Base-by-base conservation (phyloP, 2,797 vertebrate genomes). In the Ispidina lecontei region DNA sequence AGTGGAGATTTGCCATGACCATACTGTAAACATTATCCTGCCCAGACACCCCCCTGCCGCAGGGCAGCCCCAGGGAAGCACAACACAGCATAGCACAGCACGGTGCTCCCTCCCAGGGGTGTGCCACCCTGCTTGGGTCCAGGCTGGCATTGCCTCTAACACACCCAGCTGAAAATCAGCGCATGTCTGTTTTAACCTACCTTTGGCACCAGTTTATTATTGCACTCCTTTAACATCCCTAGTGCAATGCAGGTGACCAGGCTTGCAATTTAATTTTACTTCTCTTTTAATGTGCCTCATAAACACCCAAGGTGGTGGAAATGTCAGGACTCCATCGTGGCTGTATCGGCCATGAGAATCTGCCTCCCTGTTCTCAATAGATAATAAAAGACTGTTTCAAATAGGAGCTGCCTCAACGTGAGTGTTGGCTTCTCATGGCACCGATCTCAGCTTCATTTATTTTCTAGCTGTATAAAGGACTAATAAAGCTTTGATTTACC, bases 241-340 rank as follows among this genome's bases (percentile, higher is more conserved):
- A 39, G 64, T 2, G 2, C 10, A 2, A 39, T 1, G 6, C 10
- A 1, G 20, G 5, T 6, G 1, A 52, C 65, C 17, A 5, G 70
- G 52, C 55, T 52, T 64, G 70, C 56, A 12, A 8, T 73, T 56
- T 60, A 31, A 65, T 60, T 84, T 72, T 37, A 31, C 7, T 10
- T 44, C 49, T 58, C 65, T 68, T 89, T 71, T 55, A 49, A 49
- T 8, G 39, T 31, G 26, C 43, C 86, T 63, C 64, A 39, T 5
- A 18, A 75, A 75, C 12, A 71, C 7, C 12, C 3, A 7, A 55
- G 43, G 83, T 69, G 25, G 5, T 47, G 52, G 60, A 69, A 81
- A 51, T 6, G 29, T 51, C 46, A 64, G 74, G 60, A 55, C 59
- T 21, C 9, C 8, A 1, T 46, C 3, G 1, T 12, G 65, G 70